Base-by-base conservation (phyloP, 37 sponge, comb jelly and placozoan species). In the Beroe ovata region DNA sequence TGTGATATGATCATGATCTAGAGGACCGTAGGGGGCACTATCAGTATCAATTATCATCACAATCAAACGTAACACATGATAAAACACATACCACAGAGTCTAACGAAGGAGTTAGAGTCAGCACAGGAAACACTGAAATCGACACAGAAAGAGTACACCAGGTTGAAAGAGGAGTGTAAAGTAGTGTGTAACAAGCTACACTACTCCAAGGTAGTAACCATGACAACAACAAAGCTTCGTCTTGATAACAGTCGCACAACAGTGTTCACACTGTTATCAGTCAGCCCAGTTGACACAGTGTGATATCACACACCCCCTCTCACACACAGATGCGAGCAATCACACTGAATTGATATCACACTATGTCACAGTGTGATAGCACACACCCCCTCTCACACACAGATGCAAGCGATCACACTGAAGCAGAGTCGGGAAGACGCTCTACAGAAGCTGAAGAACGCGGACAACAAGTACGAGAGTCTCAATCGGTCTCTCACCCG, bases 371-470 rank as follows among this genome's bases (percentile, higher is more conserved):
- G n/a, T n/a, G n/a, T n/a, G n/a, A n/a, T n/a, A n/a, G n/a, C n/a
- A n/a, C n/a, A n/a, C n/a, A n/a, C n/a, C n/a, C n/a, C n/a, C n/a
- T 58, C 11, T 18, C 63, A 62, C 19, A 14, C 21, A 6, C 63
- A 62, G 63, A 62, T 62, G 63, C 84, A 77, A 77, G 84, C 38
- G 28, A 40, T 23, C 29, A 77, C 84, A 25, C 54, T 77, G 18
- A 77, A 42, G 28, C 84, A 77, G 28, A 42, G 54, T 29, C 84
- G 84, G 23, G 84, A 77, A 1, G 47, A 77, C 28, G 54, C 84
- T 6, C 4, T 77, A 2, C 84, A 77, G 28, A 77, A 77, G 84
- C 28, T 77, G 84, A 77, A 77, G 84, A 39, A 42, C 26, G 84
- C 47, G 22, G 54, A 77, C 23, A 42, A 77, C 26, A 77, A 77